These are phyloP conservation scores for Thysanoteuthis rhombus DNA, from an alignment of 2,888 invertebrate genomes.

Conservation along the genomic window DNA sequence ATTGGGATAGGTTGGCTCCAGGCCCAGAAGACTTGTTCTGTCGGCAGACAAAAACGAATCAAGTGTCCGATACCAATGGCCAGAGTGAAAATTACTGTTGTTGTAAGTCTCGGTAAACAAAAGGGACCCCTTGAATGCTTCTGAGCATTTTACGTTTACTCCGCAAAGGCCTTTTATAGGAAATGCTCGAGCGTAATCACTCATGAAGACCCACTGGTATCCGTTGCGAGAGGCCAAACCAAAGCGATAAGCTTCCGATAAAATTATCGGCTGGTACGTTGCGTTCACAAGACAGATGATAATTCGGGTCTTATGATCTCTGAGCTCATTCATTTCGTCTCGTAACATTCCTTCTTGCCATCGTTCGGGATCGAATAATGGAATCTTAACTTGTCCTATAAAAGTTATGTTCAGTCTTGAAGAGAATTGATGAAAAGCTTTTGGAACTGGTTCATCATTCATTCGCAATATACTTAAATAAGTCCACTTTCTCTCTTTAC, in stretches of 20 bases:
- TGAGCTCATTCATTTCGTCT: too few relatives aligned
- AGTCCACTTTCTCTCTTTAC: slow-evolving; percentile 1
- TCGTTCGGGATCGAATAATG: too few relatives aligned
- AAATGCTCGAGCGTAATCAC: background rate
- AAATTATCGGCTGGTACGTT: too few relatives aligned
- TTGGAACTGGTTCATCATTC: too few relatives aligned
- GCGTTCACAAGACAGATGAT: too few relatives aligned
- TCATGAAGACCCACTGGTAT: background rate
- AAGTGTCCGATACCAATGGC: background rate
- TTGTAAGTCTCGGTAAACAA: background rate
- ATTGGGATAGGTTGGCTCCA: slow-evolving; percentile 38
- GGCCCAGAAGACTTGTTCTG: slow-evolving; percentile 38
- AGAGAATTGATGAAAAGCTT: too few relatives aligned
- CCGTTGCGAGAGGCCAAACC: background rate
- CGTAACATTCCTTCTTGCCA: too few relatives aligned
- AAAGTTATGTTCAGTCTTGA: too few relatives aligned
- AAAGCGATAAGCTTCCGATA: too few relatives aligned
- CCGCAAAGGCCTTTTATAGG: background rate
- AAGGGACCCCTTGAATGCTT: background rate
- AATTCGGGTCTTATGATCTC: too few relatives aligned
- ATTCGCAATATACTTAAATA: background rate
- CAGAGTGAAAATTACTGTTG: background rate
- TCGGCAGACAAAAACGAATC: slow-evolving; percentile 39
- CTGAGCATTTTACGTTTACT: background rate
- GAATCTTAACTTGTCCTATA: too few relatives aligned